These are phyloP conservation scores for Mythimna impura DNA, from an alignment of 2,888 invertebrate species.

Conservation along the genomic window DNA sequence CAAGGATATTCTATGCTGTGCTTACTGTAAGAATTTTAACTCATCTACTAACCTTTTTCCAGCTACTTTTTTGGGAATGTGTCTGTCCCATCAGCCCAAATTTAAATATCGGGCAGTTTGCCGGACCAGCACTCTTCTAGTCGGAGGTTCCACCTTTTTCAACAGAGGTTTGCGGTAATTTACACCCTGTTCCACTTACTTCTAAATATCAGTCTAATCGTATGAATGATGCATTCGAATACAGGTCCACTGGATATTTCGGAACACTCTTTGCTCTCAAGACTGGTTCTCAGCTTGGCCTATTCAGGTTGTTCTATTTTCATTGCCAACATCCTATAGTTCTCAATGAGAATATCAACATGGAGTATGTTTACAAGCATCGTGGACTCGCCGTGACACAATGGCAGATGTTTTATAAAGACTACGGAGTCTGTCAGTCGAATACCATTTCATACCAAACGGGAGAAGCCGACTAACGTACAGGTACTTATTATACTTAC, in stretches of 20 bases:
- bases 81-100: too few relatives aligned
- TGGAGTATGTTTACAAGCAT: constrained; percentile 74
- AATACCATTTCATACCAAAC: constrained; percentile 33
- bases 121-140: too few relatives aligned
- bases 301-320: background rate
- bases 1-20: too few relatives aligned
- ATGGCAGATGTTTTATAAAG: constrained; percentile 80
- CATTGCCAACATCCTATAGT: constrained; percentile 50
- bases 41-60: too few relatives aligned
- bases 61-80: too few relatives aligned
- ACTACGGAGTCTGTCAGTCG: constrained; percentile 5
- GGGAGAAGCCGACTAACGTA: constrained; percentile 14
- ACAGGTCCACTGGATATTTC: background rate
- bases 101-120: too few relatives aligned
- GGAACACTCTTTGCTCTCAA: background rate
- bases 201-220: too few relatives aligned
- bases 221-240: too few relatives aligned
- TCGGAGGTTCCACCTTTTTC: too few relatives aligned
- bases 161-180: too few relatives aligned
- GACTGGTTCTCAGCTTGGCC: background rate
- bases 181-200: too few relatives aligned
- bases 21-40: too few relatives aligned
- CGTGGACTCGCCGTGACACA: constrained; percentile 67
- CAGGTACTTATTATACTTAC: constrained; percentile 36
- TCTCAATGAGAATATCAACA: constrained; percentile 62